Base-by-base conservation (phyloP, 2,113 vertebrate genomes). In the Cygnus atratus region DNA sequence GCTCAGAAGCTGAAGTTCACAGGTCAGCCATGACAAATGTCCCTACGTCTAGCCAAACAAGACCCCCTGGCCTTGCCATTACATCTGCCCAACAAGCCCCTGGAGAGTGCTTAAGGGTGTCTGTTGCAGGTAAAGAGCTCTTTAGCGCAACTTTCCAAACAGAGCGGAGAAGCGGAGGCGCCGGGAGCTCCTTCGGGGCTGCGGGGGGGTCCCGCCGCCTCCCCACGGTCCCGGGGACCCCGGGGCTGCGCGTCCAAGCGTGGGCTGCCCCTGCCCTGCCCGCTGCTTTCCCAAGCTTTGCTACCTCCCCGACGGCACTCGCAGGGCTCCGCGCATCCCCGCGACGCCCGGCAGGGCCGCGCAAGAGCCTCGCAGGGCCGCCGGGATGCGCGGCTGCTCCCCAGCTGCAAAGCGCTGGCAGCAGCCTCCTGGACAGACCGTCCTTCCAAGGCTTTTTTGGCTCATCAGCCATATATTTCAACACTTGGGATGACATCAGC, bases 1-100 rank as follows among this genome's bases (percentile, higher is more conserved):
- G 97, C 98, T 96, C 97, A 97, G 97, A 97, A 97, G 96, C 97
- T 94, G 90, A 97, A 97, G 97, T 97, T 97, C 97, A 97, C 88
- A 97, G 98, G 98, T 98, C 98, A 98, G 95, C 95, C 96, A 95
- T 97, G 98, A 98, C 98, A 98, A 98, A 98, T 98, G 98, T 98
- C 98, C 98, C 97, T 91, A 89, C 95, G 98, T 98, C 97, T 97
- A 81, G 94, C 96, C 98, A 97, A 98, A 97, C 97, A 98, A 97
- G 97, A 95, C 98, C 96, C 96, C 97, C 95, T 96, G 98, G 97
- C 96, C 97, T 97, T 67, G 91, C 96, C 96, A 92, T 97, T 97
- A 97, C 96, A 96, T 96, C 97, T 97, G 97, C 96, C 96, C 97
- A 97, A 96, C 97, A 97, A 97, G 97, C 90, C 98, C 97, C 97